Base-by-base conservation (phyloP, 2,888 invertebrate genomes). In the Anticlea derivata region DNA sequence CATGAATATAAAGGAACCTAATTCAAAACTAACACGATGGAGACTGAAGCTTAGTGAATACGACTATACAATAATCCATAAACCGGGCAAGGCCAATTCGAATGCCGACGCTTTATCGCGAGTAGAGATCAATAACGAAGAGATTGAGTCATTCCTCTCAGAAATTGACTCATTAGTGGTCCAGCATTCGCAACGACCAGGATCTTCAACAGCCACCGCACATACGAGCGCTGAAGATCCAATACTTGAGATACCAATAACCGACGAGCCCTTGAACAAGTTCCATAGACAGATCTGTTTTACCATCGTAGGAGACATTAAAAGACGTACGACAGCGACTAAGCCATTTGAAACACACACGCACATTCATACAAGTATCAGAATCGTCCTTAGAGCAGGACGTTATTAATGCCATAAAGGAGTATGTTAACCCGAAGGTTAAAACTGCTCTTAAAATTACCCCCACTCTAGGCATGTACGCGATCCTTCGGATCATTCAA, bases 51-150 rank as follows among this genome's bases (percentile, higher is more conserved):
- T 65, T n/a, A 34, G 43, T 11, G 62, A 69, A 50, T 66, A 66
- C 10, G 41, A 10, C 31, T 80, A 3, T 46, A 54, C 12, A 0
- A 12, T 22, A 3, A 7, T 27, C 1, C 22, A 47, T 27, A 40
- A 27, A n/a, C 10, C 12, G 72, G 74, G 57, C 68, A 77, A 20
- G 72, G 67, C 0, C 69, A 68, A 39, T n/a, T 8, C 31, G 1
- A 45, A 45, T 24, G 47, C 22, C 4, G 22, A 22, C 22, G 22
- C 22, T 6, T 22, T 63, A 12, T 66, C 55, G 22, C 35, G 57
- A 4, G 40, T 60, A 0, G 13, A 55, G 1, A 61, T 63, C 24
- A 61, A 59, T 33, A 56, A 57, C 7, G 61, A 61, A 0, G 58
- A 58, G 17, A 10, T 22, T 3, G 59, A 58, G 12, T 57, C 51